A percentile compares a stretch with the other conserved stretches of the same genome.
Conservation (phyloP, 2,113 vertebrate species). For the Columba livia region DNA sequence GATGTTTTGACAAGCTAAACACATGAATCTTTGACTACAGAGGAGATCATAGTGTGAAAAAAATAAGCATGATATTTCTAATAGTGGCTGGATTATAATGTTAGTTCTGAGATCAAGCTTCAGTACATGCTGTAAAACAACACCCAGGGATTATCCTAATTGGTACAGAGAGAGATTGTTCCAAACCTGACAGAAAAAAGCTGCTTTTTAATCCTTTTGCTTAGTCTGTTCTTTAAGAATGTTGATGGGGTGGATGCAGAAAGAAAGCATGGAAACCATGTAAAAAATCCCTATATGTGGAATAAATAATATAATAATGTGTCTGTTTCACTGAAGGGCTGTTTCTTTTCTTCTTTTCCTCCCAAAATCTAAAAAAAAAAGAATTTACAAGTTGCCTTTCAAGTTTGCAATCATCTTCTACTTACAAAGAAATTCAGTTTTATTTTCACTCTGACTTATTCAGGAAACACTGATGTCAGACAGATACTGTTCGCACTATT, state of each 20-base stretch:
- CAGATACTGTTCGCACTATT: background rate
- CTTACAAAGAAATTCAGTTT: background rate
- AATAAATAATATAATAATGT: background rate
- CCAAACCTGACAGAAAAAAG: background rate
- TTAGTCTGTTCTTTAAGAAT: background rate
- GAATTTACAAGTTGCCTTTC: background rate
- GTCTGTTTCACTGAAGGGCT: background rate
- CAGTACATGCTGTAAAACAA: background rate
- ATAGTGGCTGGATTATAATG: background rate
- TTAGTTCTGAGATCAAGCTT: background rate
- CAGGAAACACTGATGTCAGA: background rate
- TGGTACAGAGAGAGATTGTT: background rate
- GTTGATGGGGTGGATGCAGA: rapidly evolving
- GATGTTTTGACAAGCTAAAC: background rate
- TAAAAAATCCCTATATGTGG: background rate
- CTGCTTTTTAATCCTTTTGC: background rate
- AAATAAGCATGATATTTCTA: background rate
- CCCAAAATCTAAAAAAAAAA: background rate
- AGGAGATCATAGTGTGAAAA: background rate
- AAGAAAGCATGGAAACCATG: background rate
- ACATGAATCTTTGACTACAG: background rate
- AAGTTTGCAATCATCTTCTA: background rate
- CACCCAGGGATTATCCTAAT: background rate
- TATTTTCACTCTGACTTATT: background rate
- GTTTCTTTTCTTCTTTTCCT: background rate